phyloP scores from a whole-genome alignment of 2,888 invertebrate genomes.

The Torymus tubicola region DNA sequence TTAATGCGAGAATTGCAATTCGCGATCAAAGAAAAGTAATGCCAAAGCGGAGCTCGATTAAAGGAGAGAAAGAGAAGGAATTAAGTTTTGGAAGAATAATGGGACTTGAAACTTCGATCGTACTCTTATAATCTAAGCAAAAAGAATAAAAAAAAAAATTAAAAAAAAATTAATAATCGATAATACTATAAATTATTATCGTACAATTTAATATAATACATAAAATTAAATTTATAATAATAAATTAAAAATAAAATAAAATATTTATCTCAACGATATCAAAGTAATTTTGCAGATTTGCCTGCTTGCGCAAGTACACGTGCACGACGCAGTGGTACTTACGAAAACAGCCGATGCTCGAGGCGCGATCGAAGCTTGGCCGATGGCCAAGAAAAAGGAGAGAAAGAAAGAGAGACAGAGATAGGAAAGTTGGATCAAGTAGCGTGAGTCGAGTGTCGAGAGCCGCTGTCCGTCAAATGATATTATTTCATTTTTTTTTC shows the following conservation, averaged over 20 bases:
- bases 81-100: neutral
- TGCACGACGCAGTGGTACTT: neutral
- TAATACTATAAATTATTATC: too few relatives aligned
- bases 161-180: too few relatives aligned
- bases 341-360: neutral
- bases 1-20: neutral
- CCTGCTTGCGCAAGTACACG: too few relatives aligned
- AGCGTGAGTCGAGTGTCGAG: constrained; percentile 64
- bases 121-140: too few relatives aligned
- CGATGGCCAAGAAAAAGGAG: constrained; percentile 27
- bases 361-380: constrained; percentile 45
- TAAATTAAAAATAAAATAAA: too few relatives aligned
- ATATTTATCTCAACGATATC: too few relatives aligned
- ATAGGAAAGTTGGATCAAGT: constrained; percentile 34
- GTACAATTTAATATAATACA: too few relatives aligned
- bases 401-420: constrained; percentile 24
- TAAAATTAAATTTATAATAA: too few relatives aligned
- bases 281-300: too few relatives aligned
- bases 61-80: neutral
- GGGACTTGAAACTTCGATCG: constrained; percentile 18
- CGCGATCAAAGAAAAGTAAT: constrained; percentile 37
- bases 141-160: too few relatives aligned
- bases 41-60: constrained; percentile 24
- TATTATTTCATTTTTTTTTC: constrained; percentile 19
- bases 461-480: constrained; percentile 62